Base-by-base conservation (phyloP, 1,140 invertebrate genomes). In the Chrysomallon squamiferum region DNA sequence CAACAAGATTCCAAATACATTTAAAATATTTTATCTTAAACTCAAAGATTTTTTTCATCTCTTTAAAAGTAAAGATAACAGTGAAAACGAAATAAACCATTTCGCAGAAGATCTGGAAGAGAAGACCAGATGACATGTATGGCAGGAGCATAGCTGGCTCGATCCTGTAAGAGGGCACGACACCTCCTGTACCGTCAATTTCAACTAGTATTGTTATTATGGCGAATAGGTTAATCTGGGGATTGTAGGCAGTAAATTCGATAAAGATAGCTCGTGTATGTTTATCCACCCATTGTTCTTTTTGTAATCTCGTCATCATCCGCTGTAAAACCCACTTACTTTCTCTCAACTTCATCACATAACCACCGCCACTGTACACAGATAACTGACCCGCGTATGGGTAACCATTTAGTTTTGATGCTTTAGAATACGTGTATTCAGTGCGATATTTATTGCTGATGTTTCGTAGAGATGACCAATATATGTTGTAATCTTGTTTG, bases 191-290 rank as follows among this genome's bases (percentile, higher is more conserved):
- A 5, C 86, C 84, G 30, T 85, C 62, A 69, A 88, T 87, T 75
- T 89, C 89, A 3, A 83, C 82, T 15, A 88, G 68, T n/a, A 89
- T 79, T 13, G 85, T 87, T 9, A 80, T 78, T 0, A 88, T 82
- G 11, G 82, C 84, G 66, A 89, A 89, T 20, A 89, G 72, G 65
- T 89, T 86, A 0, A 85, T 72, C 62, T 88, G 85, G 1, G 88
- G 85, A 74, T 90, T 90, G 74, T 89, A 90, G 13, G 86, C 81
- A 4, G 88, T 88, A 71, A 90, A 88, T 69, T 90, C 88, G 5
- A 88, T 78, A 66, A 89, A 87, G 13, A 90, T 81, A 6, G 88
- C 89, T 66, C 89, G 69, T 0, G 89, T 89, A 52, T 85, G 77
- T 58, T 78, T 71, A 68, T 90, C 89, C 20, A 89, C 86, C 89